Percentiles rank a stretch among this genome's conserved stretches.
Evolutionary conservation across 2,888 invertebrate genomes (phyloP).

Genomic region (Drosophila atroscutellata): DNA sequence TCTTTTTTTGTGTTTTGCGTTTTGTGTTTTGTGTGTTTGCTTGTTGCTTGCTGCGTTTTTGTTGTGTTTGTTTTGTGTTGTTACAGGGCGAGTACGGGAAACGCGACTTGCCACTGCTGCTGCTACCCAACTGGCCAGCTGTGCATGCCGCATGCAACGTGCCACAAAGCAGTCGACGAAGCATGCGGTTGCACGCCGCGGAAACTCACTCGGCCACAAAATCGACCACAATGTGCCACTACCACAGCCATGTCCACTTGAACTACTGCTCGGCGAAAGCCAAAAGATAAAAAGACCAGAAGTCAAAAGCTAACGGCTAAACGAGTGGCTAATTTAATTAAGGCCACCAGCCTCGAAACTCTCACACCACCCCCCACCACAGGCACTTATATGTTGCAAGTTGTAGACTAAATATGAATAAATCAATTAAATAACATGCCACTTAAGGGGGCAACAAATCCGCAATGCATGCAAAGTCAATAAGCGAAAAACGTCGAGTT

Average conservation of each 20-base stretch:
- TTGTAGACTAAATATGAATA: neutral
- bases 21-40: conserved; percentile 4
- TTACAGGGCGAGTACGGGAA: conserved; percentile 50
- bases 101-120: conserved; percentile 32
- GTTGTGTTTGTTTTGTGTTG: conserved; percentile 12
- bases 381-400: neutral
- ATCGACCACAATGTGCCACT: conserved; percentile 57
- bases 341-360: neutral
- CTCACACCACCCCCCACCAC: neutral
- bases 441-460: conserved; percentile 1
- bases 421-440: conserved; percentile 4
- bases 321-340: conserved; percentile 39
- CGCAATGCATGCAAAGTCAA: conserved; percentile 31
- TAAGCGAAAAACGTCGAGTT: conserved; percentile 28
- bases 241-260: conserved; percentile 37
- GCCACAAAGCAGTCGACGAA: conserved; percentile 58
- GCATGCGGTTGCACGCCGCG: conserved; percentile 54
- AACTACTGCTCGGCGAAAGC: conserved; percentile 20
- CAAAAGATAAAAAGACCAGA: conserved; percentile 24
- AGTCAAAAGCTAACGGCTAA: conserved; percentile 26
- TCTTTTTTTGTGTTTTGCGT: neutral
- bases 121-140: conserved; percentile 46
- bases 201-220: conserved; percentile 66
- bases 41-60: neutral
- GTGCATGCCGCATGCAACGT: conserved; percentile 48